phyloP scores from a whole-genome alignment of 2,113 vertebrate species.

The Chloropsis hardwickii region DNA sequence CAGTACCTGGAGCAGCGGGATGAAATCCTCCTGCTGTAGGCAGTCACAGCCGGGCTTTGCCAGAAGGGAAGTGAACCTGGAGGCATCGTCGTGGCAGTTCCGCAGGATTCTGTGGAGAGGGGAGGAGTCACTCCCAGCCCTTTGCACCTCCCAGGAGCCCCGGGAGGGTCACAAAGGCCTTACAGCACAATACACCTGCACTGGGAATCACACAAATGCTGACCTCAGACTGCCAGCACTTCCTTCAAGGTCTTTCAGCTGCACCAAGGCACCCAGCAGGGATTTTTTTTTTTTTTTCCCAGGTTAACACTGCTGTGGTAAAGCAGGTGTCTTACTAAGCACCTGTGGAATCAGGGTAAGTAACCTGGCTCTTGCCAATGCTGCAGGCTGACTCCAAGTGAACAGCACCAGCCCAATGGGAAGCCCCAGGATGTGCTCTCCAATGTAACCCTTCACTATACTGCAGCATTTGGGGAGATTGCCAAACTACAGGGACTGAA shows the following conservation, averaged over 20 bases:
- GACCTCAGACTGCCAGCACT: neutral
- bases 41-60: constrained; percentile 86
- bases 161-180: neutral
- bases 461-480: neutral
- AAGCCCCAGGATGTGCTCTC: neutral
- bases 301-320: neutral
- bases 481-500: neutral
- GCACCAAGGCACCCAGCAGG: neutral
- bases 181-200: neutral
- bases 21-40: constrained; percentile 95
- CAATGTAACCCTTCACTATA: neutral
- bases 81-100: constrained; percentile 90
- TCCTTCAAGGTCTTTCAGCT: neutral
- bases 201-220: neutral
- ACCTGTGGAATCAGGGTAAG: neutral
- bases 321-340: neutral
- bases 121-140: neutral
- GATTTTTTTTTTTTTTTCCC: too few species aligned
- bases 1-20: constrained; percentile 92
- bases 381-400: neutral
- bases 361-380: neutral
- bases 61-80: constrained; percentile 87
- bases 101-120: constrained; percentile 80
- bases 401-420: neutral
- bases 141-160: neutral